phyloP scores from a whole-genome alignment of 2,113 vertebrate species.

The Embiotoca jacksoni region DNA sequence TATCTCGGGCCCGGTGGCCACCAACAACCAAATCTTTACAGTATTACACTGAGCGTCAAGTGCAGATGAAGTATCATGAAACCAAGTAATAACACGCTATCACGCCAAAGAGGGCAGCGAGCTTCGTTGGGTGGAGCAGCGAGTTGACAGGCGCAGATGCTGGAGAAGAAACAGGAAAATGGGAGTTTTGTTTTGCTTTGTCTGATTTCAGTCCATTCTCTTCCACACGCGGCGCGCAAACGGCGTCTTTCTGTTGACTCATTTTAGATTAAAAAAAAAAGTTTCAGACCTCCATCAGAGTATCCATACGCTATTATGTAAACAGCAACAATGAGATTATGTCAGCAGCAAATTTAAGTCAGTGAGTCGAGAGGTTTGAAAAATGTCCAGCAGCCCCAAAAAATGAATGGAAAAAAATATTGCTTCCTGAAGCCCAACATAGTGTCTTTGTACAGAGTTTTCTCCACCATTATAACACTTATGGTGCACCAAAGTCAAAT shows the following conservation, averaged over 20 bases:
- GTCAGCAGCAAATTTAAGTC: too few species aligned
- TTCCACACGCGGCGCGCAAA: background rate
- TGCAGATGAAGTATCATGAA: constrained; percentile 64
- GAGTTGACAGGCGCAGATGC: background rate
- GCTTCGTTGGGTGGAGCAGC: background rate
- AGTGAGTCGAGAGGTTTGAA: too few species aligned
- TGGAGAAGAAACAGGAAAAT: background rate
- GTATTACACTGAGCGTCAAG: constrained; percentile 49
- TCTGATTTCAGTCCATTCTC: background rate
- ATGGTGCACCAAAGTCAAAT: too few species aligned
- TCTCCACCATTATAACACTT: too few species aligned
- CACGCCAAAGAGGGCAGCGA: constrained; percentile 18
- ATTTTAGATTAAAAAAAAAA: background rate
- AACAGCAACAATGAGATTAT: too few species aligned
- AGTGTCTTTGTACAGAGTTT: too few species aligned
- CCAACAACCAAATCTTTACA: constrained; percentile 60
- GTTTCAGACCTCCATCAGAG: too few species aligned
- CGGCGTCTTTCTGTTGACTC: background rate
- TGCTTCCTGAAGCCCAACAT: too few species aligned
- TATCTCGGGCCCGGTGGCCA: constrained; percentile 16
- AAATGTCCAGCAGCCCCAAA: too few species aligned
- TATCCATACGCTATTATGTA: too few species aligned
- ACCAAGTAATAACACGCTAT: constrained; percentile 66
- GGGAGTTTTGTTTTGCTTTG: constrained; percentile 11
- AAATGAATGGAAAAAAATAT: too few species aligned